Percentiles rank a stretch among this genome's conserved stretches.
Evolutionary conservation across 1,140 invertebrate species (phyloP).

Genomic region (Ptiloglossa arizonensis): DNA sequence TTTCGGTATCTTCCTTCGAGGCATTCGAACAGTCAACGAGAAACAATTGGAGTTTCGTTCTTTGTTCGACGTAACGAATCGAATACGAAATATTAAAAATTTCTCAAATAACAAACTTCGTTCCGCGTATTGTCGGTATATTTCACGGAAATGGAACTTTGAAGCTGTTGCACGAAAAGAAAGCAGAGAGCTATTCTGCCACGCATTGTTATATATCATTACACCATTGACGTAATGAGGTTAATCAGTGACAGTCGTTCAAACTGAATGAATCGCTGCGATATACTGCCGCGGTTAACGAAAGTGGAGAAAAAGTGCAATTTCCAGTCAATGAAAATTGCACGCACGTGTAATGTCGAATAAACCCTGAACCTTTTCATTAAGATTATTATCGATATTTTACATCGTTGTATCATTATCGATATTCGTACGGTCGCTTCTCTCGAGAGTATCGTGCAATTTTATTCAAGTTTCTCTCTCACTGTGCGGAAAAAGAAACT

Average conservation of each 20-base stretch:
- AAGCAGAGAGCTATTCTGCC: not conserved
- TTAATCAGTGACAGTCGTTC: constrained; percentile 26
- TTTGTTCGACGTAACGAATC: no score
- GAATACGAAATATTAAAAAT: no score
- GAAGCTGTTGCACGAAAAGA: not conserved
- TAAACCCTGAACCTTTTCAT: not conserved
- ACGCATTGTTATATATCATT: not conserved
- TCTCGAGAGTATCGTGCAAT: no score
- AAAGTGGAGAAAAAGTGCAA: not conserved
- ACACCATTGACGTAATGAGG: constrained; percentile 17
- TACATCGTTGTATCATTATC: no score
- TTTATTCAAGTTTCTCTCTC: no score
- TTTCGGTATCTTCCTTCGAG: no score
- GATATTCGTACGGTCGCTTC: no score
- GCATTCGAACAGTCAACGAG: no score
- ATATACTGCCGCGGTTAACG: not conserved
- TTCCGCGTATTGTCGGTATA: no score
- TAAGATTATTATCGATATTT: not conserved
- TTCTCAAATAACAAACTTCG: no score
- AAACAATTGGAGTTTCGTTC: no score
- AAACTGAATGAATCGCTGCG: constrained; percentile 20
- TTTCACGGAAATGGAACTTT: not conserved
- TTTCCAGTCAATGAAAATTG: not conserved
- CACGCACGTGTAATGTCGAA: not conserved
- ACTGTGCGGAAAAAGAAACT: no score